These are phyloP conservation scores for Polydrusus tereticollis DNA, from an alignment of 2,888 invertebrate species.

Conservation along the genomic window DNA sequence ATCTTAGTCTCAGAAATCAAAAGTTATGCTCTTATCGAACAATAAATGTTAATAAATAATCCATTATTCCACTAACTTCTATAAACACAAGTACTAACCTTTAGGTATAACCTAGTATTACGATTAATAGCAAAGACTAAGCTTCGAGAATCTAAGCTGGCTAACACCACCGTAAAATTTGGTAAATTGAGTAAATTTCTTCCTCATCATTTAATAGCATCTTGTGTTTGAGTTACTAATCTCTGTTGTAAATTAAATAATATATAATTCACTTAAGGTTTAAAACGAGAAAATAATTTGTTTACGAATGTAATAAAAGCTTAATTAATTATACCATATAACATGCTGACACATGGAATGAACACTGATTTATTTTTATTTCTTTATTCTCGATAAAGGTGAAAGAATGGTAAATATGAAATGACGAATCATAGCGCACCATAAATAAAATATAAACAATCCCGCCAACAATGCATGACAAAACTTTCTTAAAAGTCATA, in stretches of 20 bases:
- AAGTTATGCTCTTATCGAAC: too few relatives aligned
- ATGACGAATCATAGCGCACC: background rate
- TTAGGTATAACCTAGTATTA: background rate
- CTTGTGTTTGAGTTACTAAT: background rate
- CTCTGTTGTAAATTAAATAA: background rate
- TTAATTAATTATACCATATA: too few relatives aligned
- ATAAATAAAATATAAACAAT: background rate
- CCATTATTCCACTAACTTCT: background rate
- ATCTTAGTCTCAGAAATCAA: too few relatives aligned
- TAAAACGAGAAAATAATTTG: background rate
- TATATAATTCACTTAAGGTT: too few relatives aligned
- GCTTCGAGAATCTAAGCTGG: background rate
- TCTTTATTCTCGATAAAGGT: background rate
- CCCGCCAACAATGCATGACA: background rate
- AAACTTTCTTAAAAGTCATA: conserved; percentile 2
- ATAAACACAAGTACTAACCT: background rate
- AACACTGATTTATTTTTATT: too few relatives aligned
- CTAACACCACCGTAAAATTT: background rate
- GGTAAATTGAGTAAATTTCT: background rate
- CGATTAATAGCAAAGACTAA: background rate
- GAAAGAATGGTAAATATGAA: background rate
- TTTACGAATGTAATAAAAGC: background rate
- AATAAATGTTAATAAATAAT: too few relatives aligned
- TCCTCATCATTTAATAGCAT: background rate
- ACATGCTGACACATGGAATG: too few relatives aligned